phyloP scores from a whole-genome alignment of 2,888 invertebrate species.

The Hypomecis punctinalis region DNA sequence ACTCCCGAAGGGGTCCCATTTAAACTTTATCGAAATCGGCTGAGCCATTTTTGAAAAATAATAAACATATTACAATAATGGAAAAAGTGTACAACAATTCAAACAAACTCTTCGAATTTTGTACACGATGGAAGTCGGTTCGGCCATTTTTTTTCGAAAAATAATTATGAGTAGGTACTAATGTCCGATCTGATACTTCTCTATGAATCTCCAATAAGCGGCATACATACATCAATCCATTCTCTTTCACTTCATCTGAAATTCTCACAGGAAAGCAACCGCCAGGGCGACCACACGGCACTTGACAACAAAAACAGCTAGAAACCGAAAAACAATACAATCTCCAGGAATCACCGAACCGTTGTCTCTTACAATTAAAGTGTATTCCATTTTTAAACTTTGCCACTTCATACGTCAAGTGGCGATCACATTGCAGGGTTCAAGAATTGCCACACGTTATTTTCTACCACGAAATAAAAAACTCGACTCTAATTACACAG shows the following conservation, averaged over 20 bases:
- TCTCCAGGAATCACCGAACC: constrained; percentile 71
- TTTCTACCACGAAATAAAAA: constrained; percentile 15
- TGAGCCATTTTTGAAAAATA: no score
- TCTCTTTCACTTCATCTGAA: constrained; percentile 47
- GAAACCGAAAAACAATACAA: constrained; percentile 69
- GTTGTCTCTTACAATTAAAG: constrained; percentile 69
- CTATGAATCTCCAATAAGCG: no score
- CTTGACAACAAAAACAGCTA: constrained; percentile 54
- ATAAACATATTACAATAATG: no score
- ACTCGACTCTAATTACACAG: constrained; percentile 36
- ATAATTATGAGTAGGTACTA: no score
- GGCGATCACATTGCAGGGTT: constrained; percentile 72
- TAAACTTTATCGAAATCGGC: no score
- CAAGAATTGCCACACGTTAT: constrained; percentile 41
- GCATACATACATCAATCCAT: no score
- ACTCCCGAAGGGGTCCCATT: no score
- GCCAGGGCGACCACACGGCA: constrained; percentile 52
- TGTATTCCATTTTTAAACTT: constrained; percentile 59
- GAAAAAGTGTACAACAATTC: no score
- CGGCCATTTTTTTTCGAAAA: no score
- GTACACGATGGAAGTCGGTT: no score
- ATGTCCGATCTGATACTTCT: no score
- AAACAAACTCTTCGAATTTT: no score
- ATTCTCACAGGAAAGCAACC: constrained; percentile 76
- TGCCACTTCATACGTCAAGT: constrained; percentile 75